These are phyloP conservation scores for Trachelipus rathkii DNA, from an alignment of 1,140 invertebrate genomes.

Conservation along the genomic window DNA sequence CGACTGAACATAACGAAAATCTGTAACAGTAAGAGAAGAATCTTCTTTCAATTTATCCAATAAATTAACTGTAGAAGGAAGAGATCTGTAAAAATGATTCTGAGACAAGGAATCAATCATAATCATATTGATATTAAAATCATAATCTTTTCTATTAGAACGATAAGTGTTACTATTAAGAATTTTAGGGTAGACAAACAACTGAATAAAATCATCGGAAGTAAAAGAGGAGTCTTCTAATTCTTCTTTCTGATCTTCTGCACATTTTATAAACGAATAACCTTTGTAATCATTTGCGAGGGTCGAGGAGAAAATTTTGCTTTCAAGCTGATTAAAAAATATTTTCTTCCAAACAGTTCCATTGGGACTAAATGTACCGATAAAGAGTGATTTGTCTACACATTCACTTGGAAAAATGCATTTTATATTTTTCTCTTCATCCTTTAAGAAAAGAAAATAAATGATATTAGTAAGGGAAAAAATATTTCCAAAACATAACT, in stretches of 20 bases:
- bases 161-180: not conserved
- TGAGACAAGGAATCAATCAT: constrained; percentile 50
- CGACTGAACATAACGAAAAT: constrained; percentile 49
- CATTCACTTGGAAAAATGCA: constrained; percentile 28
- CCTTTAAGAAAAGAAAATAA: too few species aligned
- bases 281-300: constrained; percentile 20
- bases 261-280: constrained; percentile 33
- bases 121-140: constrained; percentile 49
- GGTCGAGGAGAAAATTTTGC: constrained; percentile 8
- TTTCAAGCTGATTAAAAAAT: constrained; percentile 5
- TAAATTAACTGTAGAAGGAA: constrained; percentile 46
- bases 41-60: constrained; percentile 36
- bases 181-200: constrained; percentile 29
- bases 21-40: constrained; percentile 44
- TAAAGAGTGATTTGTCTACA: constrained; percentile 19
- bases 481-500: constrained; percentile 16
- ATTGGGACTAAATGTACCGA: constrained; percentile 29
- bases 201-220: constrained; percentile 22
- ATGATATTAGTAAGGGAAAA: too few species aligned
- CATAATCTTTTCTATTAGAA: not conserved
- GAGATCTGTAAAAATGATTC: constrained; percentile 50
- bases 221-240: constrained; percentile 18
- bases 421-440: not conserved
- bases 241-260: not conserved
- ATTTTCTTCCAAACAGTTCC: constrained; percentile 28